These are phyloP conservation scores for Dicentrarchus labrax DNA, from an alignment of 2,113 vertebrate species.

Conservation along the genomic window DNA sequence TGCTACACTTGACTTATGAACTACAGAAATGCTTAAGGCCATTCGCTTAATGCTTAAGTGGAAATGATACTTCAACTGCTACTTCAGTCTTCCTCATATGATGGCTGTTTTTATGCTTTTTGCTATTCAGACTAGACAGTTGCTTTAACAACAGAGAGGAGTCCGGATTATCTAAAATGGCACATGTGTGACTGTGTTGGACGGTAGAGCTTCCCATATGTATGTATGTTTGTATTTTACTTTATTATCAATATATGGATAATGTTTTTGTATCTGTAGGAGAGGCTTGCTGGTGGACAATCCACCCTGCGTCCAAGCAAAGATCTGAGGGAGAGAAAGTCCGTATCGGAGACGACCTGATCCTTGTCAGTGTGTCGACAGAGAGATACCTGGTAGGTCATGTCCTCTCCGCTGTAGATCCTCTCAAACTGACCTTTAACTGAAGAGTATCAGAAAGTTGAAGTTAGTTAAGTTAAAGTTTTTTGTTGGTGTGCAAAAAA, in stretches of 20 bases:
- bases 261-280: conserved; percentile 78
- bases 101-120: conserved; percentile 49
- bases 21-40: not conserved
- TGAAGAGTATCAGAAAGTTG: not conserved
- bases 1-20: conserved; percentile 29
- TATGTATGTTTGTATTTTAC: not conserved
- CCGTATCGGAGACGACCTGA: conserved; percentile 96
- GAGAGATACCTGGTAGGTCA: conserved; percentile 93
- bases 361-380: conserved; percentile 96
- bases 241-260: not conserved
- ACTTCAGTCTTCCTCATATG: not conserved
- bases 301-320: conserved; percentile 97
- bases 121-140: conserved; percentile 17
- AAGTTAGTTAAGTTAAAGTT: not conserved
- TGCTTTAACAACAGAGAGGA: not conserved
- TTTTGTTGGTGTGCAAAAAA: not conserved
- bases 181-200: not conserved
- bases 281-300: conserved; percentile 98
- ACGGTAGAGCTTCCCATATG: not conserved
- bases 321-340: conserved; percentile 98
- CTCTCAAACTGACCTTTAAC: not conserved
- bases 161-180: not conserved
- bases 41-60: conserved; percentile 13
- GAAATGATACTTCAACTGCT: conserved; percentile 40
- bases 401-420: not conserved